Conservation (phyloP, 2,113 vertebrate genomes). For the Oreochromis tanganicae region DNA sequence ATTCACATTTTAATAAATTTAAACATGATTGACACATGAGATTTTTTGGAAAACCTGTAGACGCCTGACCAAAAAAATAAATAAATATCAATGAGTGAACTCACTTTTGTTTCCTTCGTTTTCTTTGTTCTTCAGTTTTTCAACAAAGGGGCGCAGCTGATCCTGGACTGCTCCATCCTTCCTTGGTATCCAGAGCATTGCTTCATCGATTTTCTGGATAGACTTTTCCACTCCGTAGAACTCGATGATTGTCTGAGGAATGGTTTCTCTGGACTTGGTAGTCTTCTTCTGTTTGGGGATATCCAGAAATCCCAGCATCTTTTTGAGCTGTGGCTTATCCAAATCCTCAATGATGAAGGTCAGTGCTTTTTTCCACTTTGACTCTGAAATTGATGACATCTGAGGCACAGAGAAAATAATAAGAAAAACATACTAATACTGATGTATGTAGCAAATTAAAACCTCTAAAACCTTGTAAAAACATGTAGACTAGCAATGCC, state of each 20-base stretch:
- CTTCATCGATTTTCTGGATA: accelerated
- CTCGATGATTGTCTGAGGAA: not conserved
- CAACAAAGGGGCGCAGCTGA: not conserved
- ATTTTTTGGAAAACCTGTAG: not conserved
- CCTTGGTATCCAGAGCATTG: not conserved
- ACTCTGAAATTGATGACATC: not conserved
- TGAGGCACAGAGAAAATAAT: not conserved
- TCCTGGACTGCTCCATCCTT: not conserved
- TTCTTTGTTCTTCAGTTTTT: not conserved
- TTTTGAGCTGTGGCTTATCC: accelerated
- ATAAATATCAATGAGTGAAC: not conserved
- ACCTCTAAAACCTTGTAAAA: not conserved
- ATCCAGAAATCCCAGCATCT: not conserved
- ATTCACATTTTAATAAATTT: too few species aligned
- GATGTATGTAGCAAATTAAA: not conserved
- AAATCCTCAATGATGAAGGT: not conserved
- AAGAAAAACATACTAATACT: not conserved
- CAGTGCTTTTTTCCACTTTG: not conserved
- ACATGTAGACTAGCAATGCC: not conserved
- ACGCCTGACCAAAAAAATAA: not conserved
- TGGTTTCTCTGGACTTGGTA: not conserved
- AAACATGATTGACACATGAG: not conserved
- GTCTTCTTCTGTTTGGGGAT: not conserved
- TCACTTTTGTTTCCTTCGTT: not conserved
- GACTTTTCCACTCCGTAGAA: not conserved